A percentile compares a stretch with the other conserved stretches of the same genome.
These are phyloP conservation scores for Phoebastria nigripes DNA, from an alignment of 2,797 vertebrate genomes.

Conservation along the genomic window DNA sequence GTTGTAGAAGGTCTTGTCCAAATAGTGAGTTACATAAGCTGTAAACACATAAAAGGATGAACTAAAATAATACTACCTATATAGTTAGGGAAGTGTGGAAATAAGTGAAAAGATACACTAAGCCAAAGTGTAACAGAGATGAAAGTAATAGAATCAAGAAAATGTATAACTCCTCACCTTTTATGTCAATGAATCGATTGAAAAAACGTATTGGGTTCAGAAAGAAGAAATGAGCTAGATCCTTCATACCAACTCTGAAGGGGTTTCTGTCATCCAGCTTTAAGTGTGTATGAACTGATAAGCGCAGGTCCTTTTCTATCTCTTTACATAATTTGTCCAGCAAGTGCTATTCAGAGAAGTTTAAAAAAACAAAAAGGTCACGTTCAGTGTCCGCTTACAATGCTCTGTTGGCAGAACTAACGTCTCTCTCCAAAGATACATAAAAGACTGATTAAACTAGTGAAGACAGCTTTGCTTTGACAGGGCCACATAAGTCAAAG, in stretches of 20 bases:
- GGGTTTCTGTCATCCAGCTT: conserved; percentile 97
- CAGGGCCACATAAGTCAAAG: neutral
- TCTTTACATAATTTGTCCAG: conserved; percentile 97
- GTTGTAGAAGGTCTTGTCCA: conserved; percentile 99
- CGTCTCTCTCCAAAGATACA: neutral
- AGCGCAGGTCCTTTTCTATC: conserved; percentile 96
- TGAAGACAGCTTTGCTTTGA: neutral
- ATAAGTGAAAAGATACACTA: neutral
- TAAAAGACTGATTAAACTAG: neutral
- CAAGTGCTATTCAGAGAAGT: conserved; percentile 80
- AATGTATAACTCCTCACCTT: conserved; percentile 77
- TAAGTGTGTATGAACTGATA: conserved; percentile 96
- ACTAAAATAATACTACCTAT: neutral
- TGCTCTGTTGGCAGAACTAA: neutral
- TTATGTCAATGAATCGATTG: conserved; percentile 95
- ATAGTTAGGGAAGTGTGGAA: neutral
- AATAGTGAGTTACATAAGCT: conserved; percentile 95
- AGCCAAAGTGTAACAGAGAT: neutral
- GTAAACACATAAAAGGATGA: conserved; percentile 34
- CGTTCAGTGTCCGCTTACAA: neutral
- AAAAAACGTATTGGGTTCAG: conserved; percentile 96
- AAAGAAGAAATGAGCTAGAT: conserved; percentile 94
- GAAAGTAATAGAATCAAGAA: neutral
- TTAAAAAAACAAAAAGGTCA: neutral
- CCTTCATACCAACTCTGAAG: conserved; percentile 97